These are phyloP conservation scores for Polyommatus iphigenia DNA, from an alignment of 2,888 invertebrate species.

Conservation along the genomic window DNA sequence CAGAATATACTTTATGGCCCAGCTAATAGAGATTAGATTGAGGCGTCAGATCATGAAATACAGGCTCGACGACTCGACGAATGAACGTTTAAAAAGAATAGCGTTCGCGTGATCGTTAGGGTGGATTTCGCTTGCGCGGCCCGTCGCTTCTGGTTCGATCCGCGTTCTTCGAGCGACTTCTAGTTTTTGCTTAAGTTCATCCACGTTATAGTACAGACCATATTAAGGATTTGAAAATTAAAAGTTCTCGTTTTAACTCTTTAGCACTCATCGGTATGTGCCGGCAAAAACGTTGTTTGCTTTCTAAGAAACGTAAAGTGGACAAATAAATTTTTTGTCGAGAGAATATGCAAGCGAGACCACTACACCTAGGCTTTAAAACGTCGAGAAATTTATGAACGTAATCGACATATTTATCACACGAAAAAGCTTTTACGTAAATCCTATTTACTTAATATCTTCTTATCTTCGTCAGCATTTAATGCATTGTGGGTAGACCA, in stretches of 20 bases:
- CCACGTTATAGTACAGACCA: constrained; percentile 62
- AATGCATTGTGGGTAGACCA: too few species aligned
- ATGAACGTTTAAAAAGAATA: constrained; percentile 53
- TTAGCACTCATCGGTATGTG: constrained; percentile 31
- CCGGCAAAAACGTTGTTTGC: constrained; percentile 22
- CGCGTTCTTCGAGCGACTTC: constrained; percentile 74
- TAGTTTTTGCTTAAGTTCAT: constrained; percentile 73
- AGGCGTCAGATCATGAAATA: constrained; percentile 49
- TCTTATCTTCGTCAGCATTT: not conserved
- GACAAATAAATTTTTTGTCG: constrained; percentile 10
- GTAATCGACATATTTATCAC: not conserved
- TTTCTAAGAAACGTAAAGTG: constrained; percentile 31
- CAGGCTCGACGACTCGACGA: constrained; percentile 63
- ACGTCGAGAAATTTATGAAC: not conserved
- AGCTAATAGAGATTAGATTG: constrained; percentile 57
- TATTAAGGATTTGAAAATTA: constrained; percentile 67
- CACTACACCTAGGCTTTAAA: not conserved
- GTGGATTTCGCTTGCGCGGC: constrained; percentile 57
- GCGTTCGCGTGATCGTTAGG: constrained; percentile 54
- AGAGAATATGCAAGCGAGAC: not conserved
- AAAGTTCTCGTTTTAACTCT: constrained; percentile 42
- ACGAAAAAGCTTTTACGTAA: too few species aligned
- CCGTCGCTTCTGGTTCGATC: constrained; percentile 60
- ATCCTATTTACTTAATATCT: not conserved
- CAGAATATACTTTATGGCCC: constrained; percentile 61